Percentiles rank a stretch among this genome's conserved stretches.
These are phyloP conservation scores for Nettapus auritus DNA, from an alignment of 2,113 vertebrate genomes.

Conservation along the genomic window DNA sequence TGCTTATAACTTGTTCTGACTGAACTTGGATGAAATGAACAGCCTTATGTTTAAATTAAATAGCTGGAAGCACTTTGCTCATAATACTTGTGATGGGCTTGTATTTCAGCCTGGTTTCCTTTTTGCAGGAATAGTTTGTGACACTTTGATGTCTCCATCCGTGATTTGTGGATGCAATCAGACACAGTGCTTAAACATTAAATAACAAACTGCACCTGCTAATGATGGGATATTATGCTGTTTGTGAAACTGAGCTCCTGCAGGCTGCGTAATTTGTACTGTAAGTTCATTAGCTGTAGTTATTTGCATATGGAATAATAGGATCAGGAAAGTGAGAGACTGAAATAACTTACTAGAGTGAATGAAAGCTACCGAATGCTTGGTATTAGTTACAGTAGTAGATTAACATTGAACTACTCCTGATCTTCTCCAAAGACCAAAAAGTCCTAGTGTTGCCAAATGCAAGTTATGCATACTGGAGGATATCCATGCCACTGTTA, in stretches of 20 bases:
- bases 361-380: not conserved
- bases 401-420: not conserved
- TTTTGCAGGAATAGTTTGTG: not conserved
- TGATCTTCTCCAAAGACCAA: not conserved
- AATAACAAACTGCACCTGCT: conserved; percentile 27
- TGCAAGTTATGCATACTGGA: not conserved
- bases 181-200: not conserved
- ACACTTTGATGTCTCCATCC: not conserved
- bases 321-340: not conserved
- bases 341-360: not conserved
- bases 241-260: not conserved
- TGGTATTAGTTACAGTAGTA: not conserved
- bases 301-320: not conserved
- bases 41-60: not conserved
- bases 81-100: not conserved
- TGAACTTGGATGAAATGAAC: not conserved
- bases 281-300: not conserved
- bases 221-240: not conserved
- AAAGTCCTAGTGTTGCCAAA: not conserved
- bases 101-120: not conserved
- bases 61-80: not conserved
- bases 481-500: not conserved
- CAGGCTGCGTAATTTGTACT: not conserved
- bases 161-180: not conserved
- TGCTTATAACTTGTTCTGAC: not conserved